Base-by-base conservation (phyloP, 2,797 vertebrate genomes). In the Muraenolepis orangiensis region DNA sequence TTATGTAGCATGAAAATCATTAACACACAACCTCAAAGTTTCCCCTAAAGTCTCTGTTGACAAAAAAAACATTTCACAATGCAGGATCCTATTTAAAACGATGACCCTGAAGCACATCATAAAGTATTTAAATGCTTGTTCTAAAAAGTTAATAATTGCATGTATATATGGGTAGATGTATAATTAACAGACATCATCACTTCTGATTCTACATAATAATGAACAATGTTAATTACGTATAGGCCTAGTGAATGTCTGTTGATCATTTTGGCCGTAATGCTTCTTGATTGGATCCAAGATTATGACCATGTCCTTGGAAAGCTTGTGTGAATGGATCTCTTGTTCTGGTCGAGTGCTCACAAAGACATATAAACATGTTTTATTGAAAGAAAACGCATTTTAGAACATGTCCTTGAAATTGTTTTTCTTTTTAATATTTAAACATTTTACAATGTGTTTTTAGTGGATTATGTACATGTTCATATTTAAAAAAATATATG, bases 301-400 rank as follows among this genome's bases (percentile, higher is more conserved):
- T 64, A 64, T 64, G n/a, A 26, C 57, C 8, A 64, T 7, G 32
- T 1, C 30, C 66, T 67, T 67, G 66, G 36, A 64, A 67, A 67
- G 26, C 66, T 30, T 31, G 30, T 69, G 51, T 92, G 82, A 93
- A 93, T 85, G 84, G 72, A 77, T 40, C 71, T 78, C 86, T 90
- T 91, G 86, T 91, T 88, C 82, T 57, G 28, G 38, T 76, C 73
- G 61, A 64, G 57, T 6, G 8, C 57, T 64, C 6, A 67, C 66
- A 31, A 67, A 29, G 16, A 67, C 13, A 29, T 12, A 28, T 3
- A 29, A 30, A 29, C 4, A 66, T 16, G 28, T 29, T 66, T 66
- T 66, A 57, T n/a, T 57, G 51, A 57, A 51, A 18, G 42, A 51
- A 57, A n/a, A n/a, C 1, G 51, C 51, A n/a, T 7, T n/a, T 51